These are phyloP conservation scores for Entelurus aequoreus DNA, from an alignment of 2,113 vertebrate species.

Conservation along the genomic window DNA sequence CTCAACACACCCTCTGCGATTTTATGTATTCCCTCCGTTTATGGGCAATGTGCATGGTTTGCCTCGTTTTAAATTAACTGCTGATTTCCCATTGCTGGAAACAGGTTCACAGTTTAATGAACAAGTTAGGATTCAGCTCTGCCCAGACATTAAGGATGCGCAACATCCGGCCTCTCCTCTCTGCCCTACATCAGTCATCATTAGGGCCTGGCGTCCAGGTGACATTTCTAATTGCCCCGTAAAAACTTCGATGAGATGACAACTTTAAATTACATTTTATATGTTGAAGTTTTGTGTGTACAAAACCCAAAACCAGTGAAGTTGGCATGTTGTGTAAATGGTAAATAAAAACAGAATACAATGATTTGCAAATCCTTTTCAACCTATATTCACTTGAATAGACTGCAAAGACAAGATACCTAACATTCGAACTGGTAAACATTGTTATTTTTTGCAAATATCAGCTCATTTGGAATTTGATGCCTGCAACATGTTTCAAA, in stretches of 20 bases:
- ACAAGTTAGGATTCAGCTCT: constrained; percentile 40
- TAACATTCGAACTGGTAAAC: no score
- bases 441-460: no score
- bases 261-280: constrained; percentile 6
- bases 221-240: constrained; percentile 24
- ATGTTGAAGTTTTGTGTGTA: not conserved
- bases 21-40: constrained; percentile 5
- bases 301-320: no score
- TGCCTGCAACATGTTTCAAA: no score
- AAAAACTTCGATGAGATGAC: constrained; percentile 19
- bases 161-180: constrained; percentile 1
- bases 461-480: no score
- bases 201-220: constrained; percentile 11
- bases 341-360: no score
- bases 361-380: no score
- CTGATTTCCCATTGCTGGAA: constrained; percentile 36
- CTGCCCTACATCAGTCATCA: constrained; percentile 20
- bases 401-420: no score
- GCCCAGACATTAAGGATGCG: constrained; percentile 4
- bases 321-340: no score
- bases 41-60: constrained; percentile 8
- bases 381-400: no score
- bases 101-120: constrained; percentile 30
- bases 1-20: not conserved
- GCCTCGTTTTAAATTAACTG: constrained; percentile 9